Conservation (phyloP, 2,797 vertebrate genomes). For the Phalloptychus januarius region DNA sequence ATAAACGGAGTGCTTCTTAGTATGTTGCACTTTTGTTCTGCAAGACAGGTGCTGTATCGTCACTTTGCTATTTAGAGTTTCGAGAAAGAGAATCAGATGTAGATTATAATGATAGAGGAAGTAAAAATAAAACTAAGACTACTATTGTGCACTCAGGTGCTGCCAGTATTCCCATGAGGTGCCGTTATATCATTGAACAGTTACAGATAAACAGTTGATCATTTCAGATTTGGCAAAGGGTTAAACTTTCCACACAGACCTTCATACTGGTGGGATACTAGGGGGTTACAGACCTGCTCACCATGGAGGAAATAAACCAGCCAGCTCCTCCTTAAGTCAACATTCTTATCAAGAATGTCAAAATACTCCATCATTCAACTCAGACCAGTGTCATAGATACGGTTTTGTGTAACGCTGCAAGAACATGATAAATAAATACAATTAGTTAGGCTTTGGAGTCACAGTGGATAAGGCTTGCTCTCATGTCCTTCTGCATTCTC, state of each 20-base stretch:
- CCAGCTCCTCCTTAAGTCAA: slow-evolving; percentile 18
- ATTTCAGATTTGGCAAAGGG: slow-evolving; percentile 14
- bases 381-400: slow-evolving; percentile 31
- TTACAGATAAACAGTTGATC: slow-evolving; percentile 7
- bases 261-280: slow-evolving; percentile 18
- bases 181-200: slow-evolving; percentile 8
- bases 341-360: slow-evolving; percentile 12
- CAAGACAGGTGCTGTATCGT: neutral
- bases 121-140: neutral
- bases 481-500: slow-evolving; percentile 39
- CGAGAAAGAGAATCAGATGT: slow-evolving; percentile 10
- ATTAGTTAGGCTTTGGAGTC: slow-evolving; percentile 64
- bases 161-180: neutral
- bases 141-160: slow-evolving; percentile 32
- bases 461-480: slow-evolving; percentile 77
- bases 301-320: slow-evolving; percentile 18
- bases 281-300: slow-evolving; percentile 24
- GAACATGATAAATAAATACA: slow-evolving; percentile 49
- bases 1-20: slow-evolving; percentile 2
- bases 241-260: slow-evolving; percentile 16
- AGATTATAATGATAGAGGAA: neutral
- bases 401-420: slow-evolving; percentile 45
- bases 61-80: neutral
- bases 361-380: slow-evolving; percentile 13
- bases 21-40: neutral